phyloP scores from a whole-genome alignment of 2,888 invertebrate genomes.

The Epistrophella euchroma region DNA sequence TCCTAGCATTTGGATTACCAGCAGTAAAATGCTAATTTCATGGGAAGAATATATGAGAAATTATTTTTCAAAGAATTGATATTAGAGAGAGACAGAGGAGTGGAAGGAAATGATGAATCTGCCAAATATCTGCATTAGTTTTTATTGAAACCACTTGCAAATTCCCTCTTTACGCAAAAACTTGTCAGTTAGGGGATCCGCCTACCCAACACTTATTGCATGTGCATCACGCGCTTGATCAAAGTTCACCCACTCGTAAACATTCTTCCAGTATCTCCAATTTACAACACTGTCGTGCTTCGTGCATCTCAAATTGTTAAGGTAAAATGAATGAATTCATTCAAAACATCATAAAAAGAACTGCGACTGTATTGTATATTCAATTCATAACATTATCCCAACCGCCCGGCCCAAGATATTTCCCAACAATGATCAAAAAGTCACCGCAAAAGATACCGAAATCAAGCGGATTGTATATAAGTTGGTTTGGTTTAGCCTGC shows the following conservation, averaged over 20 bases:
- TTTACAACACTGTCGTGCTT: conserved; percentile 2
- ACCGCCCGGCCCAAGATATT: conserved; percentile 33
- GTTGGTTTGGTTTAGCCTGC: conserved; percentile 2
- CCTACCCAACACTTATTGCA: not conserved
- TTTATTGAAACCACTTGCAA: not conserved
- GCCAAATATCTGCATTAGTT: not conserved
- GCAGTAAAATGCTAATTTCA: no score
- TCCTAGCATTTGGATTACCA: no score
- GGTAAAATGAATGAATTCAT: conserved; percentile 48
- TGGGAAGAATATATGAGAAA: no score
- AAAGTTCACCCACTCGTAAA: conserved; percentile 19
- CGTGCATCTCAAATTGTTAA: not conserved
- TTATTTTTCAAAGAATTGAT: no score
- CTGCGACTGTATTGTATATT: conserved; percentile 20
- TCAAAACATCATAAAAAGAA: conserved; percentile 52
- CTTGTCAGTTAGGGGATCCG: not conserved
- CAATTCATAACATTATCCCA: conserved; percentile 42
- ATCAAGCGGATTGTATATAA: conserved; percentile 1
- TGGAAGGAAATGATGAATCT: not conserved
- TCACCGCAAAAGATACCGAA: conserved; percentile 11
- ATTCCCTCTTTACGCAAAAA: not conserved
- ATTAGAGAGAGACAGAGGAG: no score
- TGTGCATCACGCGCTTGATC: not conserved
- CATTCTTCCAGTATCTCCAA: not conserved
- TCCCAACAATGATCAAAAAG: conserved; percentile 20